Evolutionary conservation across 1,140 invertebrate genomes (phyloP), one percentile per base, ranked within the genome.

Genomic region (Ceratosolen solmsi): DNA sequence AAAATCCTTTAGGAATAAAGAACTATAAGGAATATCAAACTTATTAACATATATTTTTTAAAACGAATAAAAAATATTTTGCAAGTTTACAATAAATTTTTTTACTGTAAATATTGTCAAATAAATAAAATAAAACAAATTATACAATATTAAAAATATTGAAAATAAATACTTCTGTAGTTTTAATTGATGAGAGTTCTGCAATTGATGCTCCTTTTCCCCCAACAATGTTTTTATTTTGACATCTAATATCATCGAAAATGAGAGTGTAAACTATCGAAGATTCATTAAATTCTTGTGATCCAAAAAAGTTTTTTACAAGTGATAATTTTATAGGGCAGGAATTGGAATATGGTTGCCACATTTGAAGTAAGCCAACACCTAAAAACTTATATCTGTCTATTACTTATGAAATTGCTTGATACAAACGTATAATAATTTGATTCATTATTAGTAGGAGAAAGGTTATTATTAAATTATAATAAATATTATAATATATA

Each of bases 191-290:
- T 4, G 92, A 90, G 36, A 96, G 86, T 20, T 94, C 85, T 2
- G 94, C 94, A 11, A 96, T 88, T 2, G 95, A 96, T 15, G 93
- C 93, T 41, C 94, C 95, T 89, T 96, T 96, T 1, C 95, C 95
- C 1, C 95, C 95, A 0, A 95, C 94, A n/a, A 94, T n/a, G n/a
- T 54, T 82, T 76, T 87, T 86, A 41, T 86, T 85, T 79, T 84
- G 86, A 27, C 87, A 88, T 54, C 84, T 70, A 33, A 63, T 70
- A 17, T 88, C 84, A 15, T 74, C 25, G n/a, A 94, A 93, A 0
- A 84, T 65, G 2, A 93, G 76, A 54, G 93, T 87, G 71, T 93
- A 60, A 84, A 86, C 20, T 84, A 88, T 0, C 63, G 25, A 5
- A 41, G 79, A 56, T 71, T 56, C 78, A 3, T 1, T 5, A 17